phyloP scores from a whole-genome alignment of 2,888 invertebrate species.

The Agriopis leucophaearia region DNA sequence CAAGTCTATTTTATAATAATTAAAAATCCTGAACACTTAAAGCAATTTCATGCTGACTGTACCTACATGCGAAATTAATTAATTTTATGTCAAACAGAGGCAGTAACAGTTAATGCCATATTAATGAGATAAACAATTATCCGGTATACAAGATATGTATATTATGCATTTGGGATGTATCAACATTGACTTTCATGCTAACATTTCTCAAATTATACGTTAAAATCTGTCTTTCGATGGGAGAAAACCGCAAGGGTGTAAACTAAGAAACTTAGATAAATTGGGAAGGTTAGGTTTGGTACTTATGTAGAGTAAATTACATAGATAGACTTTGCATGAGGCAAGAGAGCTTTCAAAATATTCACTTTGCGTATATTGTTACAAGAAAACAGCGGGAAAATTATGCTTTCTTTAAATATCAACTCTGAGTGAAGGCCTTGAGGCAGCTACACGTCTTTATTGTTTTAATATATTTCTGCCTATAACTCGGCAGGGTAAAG shows the following conservation, averaged over 20 bases:
- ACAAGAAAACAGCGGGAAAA: too few relatives aligned
- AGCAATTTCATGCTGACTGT: too few relatives aligned
- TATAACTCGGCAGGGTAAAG: too few relatives aligned
- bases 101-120: slow-evolving; percentile 6
- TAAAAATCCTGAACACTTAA: too few relatives aligned
- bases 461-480: too few relatives aligned
- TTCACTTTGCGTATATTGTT: too few relatives aligned
- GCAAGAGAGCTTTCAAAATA: too few relatives aligned
- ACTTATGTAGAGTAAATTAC: background rate
- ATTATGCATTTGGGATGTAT: background rate
- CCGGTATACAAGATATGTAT: background rate
- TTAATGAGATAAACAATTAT: slow-evolving; percentile 6
- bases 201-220: background rate
- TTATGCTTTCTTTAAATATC: too few relatives aligned
- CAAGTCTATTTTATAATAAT: too few relatives aligned
- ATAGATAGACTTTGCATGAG: background rate
- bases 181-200: background rate
- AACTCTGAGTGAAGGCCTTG: too few relatives aligned
- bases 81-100: slow-evolving; percentile 11
- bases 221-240: background rate
- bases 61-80: slow-evolving; percentile 5
- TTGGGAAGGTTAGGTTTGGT: too few relatives aligned
- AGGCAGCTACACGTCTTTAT: too few relatives aligned
- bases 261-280: background rate
- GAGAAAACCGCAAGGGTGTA: background rate